Percentiles rank a stretch among this genome's conserved stretches.
phyloP scores from a whole-genome alignment of 1,140 invertebrate genomes.

The Physella acuta region DNA sequence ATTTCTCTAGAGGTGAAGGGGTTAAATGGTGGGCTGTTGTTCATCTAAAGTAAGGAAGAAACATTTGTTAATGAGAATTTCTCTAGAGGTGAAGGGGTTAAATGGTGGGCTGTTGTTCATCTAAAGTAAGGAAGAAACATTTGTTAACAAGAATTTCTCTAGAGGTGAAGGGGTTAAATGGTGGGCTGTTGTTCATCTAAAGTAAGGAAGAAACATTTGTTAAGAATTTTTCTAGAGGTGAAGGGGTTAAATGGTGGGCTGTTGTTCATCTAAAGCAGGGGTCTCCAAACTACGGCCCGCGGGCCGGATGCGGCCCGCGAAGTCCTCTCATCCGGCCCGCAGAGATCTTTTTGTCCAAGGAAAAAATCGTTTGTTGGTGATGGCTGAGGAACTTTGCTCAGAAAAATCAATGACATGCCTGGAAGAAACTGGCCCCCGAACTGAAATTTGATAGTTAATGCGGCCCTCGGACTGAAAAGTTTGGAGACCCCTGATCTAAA shows the following conservation, averaged over 20 bases:
- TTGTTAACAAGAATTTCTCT: too few species aligned
- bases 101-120: conserved; percentile 30
- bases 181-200: conserved; percentile 19
- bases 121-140: conserved; percentile 4
- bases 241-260: conserved; percentile 43
- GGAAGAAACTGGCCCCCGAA: too few species aligned
- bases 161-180: conserved; percentile 44
- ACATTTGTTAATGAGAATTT: too few species aligned
- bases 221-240: conserved; percentile 35
- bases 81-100: conserved; percentile 42
- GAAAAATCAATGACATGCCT: conserved; percentile 7
- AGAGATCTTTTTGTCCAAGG: conserved; percentile 8
- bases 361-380: not conserved
- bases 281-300: too few species aligned
- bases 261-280: conserved; percentile 8
- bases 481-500: too few species aligned
- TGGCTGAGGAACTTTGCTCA: conserved; percentile 22
- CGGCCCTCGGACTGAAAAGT: too few species aligned
- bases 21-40: conserved; percentile 34
- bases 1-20: conserved; percentile 43
- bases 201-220: conserved; percentile 6
- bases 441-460: too few species aligned
- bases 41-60: conserved; percentile 7
- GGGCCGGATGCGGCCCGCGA: conserved; percentile 38
- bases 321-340: conserved; percentile 42